phyloP scores from a whole-genome alignment of 2,113 vertebrate genomes.

The Cyanoramphus novaezelandiae region DNA sequence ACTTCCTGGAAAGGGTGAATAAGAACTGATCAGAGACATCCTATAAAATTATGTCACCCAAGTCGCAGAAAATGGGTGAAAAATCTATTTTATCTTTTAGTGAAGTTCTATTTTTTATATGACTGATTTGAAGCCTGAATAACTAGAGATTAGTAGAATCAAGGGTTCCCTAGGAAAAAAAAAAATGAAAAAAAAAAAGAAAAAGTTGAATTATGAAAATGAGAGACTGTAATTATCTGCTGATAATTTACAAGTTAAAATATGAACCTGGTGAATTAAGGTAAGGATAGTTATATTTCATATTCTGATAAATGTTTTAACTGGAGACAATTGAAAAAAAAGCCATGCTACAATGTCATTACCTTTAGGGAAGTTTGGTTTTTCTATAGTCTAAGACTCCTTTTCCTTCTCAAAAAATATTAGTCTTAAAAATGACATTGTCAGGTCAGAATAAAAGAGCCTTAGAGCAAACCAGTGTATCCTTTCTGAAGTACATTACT shows the following conservation, averaged over 20 bases:
- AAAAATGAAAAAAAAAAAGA: background rate
- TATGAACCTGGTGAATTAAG: background rate
- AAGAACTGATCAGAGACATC: background rate
- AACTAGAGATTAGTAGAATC: background rate
- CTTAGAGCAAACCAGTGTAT: background rate
- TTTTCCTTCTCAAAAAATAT: background rate
- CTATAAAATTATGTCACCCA: background rate
- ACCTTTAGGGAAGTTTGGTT: background rate
- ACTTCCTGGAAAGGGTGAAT: constrained; percentile 19
- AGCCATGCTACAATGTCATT: background rate
- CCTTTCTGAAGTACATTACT: background rate
- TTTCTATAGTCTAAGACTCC: background rate
- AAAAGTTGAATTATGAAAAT: background rate
- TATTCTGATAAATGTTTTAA: background rate
- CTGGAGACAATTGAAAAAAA: background rate
- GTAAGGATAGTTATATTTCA: background rate
- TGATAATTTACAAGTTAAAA: background rate
- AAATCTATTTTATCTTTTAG: background rate
- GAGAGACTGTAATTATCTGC: background rate
- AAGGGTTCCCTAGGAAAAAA: background rate
- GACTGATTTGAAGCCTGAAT: background rate
- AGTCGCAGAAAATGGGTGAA: background rate
- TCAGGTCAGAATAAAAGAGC: background rate
- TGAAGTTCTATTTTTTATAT: background rate
- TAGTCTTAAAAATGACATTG: background rate